Base-by-base conservation (phyloP, 1,140 invertebrate genomes). In the Schlechtendalia chinensis region DNA sequence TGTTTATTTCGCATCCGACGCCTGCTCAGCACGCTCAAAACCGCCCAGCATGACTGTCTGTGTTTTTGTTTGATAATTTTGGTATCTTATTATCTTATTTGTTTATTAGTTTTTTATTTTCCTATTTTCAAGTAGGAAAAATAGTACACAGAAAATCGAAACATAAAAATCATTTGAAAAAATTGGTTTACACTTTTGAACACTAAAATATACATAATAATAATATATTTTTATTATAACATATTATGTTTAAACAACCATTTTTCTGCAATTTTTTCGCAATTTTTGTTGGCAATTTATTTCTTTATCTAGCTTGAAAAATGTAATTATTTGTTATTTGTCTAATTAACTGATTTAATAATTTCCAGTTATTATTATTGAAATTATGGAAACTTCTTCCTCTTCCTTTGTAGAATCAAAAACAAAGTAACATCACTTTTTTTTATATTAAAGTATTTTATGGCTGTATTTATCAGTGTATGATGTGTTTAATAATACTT, bases 1-100 rank as follows among this genome's bases (percentile, higher is more conserved):
- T 81, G 61, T 77, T 81, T 74, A 74, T 71, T 59, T 71, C 69
- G 69, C 63, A 81, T 71, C 80, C 65, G 56, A 79, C 75, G 75
- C 75, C 75, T 79, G 75, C 75, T 79, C 75, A 79, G 75, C 75
- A 79, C 75, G 75, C 75, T 79, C 75, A 63, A 79, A 79, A 79
- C 58, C 56, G 39, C 75, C 56, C 75, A 79, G 75, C 75, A 79
- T 79, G 75, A 79, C 75, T 79, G 75, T 79, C 39, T 79, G 58
- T 79, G 75, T 79, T 79, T 79, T 79, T 59, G 56, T 79, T 79
- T 79, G 72, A 63, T 79, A 11, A 61, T 79, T 79, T 61, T 79
- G 32, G 75, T 79, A 79, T 79, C 58, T 61, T 79, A 63, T 79
- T 79, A 79, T 56, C 56, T 74, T 74, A n/a, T n/a, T n/a, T n/a